Conservation (phyloP, 2,113 vertebrate species). For the Rhynchomys soricoides region DNA sequence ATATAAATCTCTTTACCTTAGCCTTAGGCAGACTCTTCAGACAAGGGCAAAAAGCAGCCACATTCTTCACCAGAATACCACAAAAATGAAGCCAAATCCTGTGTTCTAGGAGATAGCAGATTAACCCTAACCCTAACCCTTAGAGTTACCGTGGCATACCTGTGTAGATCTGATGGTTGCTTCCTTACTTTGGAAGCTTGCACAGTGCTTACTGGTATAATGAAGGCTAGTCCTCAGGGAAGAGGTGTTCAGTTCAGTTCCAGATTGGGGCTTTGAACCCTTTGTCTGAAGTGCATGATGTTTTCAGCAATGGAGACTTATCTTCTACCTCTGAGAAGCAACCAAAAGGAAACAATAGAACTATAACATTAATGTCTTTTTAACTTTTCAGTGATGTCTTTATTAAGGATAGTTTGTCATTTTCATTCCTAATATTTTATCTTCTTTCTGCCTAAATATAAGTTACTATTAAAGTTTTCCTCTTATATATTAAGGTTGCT, state of each 20-base stretch:
- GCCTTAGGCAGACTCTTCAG: too few relatives aligned
- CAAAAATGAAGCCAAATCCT: too few relatives aligned
- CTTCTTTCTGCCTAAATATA: conserved; percentile 12
- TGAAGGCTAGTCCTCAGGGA: not conserved
- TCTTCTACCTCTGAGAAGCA: not conserved
- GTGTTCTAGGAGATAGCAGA: too few relatives aligned
- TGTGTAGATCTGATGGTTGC: not conserved
- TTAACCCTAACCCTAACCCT: too few relatives aligned
- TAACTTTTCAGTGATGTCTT: not conserved
- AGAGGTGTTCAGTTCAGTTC: not conserved
- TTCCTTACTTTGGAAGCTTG: not conserved
- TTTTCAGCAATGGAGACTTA: not conserved
- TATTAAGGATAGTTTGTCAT: not conserved
- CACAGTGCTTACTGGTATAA: not conserved
- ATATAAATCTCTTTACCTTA: too few relatives aligned
- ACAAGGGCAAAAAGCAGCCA: too few relatives aligned
- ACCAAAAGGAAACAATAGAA: not conserved
- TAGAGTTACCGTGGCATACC: not conserved
- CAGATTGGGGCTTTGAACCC: not conserved
- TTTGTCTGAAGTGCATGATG: not conserved
- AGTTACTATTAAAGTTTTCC: not conserved
- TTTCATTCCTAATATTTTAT: not conserved
- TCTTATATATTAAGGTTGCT: not conserved
- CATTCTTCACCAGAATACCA: too few relatives aligned
- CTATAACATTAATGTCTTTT: not conserved